Evolutionary conservation across 2,113 vertebrate genomes (phyloP).

Genomic region (Mobula birostris): DNA sequence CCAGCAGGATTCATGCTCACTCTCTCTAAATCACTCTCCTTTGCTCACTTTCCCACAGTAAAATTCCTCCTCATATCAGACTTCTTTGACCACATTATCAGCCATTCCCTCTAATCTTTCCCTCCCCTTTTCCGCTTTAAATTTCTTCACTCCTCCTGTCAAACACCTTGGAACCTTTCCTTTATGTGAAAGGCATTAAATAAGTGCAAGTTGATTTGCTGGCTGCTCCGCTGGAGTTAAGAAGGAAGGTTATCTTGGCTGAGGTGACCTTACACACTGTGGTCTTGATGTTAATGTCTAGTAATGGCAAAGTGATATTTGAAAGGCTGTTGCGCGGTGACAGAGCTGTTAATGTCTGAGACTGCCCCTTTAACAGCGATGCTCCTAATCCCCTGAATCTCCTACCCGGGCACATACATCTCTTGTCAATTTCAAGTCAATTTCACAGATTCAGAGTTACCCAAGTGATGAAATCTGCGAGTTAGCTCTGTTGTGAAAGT

Average conservation of each 20-base stretch:
- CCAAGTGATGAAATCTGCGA: not conserved
- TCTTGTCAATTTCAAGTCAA: conserved; percentile 33
- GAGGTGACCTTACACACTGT: not conserved
- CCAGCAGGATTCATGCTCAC: not conserved
- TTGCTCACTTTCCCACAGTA: not conserved
- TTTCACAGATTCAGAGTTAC: conserved; percentile 21
- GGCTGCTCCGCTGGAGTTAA: not conserved
- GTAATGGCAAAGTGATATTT: not conserved
- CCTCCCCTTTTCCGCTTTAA: not conserved
- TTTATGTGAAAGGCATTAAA: not conserved
- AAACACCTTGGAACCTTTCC: not conserved
- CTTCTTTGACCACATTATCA: not conserved
- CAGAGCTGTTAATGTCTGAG: not conserved
- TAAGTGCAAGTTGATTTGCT: not conserved
- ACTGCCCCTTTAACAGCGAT: not conserved
- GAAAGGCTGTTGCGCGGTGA: not conserved
- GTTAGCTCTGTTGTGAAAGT: not conserved
- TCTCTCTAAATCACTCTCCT: not conserved
- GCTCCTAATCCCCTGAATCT: conserved; percentile 14
- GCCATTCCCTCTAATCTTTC: not conserved
- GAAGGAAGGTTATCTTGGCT: not conserved
- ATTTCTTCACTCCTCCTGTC: not conserved
- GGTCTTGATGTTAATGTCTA: not conserved
- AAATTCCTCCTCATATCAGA: too few relatives aligned
- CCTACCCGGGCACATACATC: not conserved